Evolutionary conservation across 2,888 invertebrate genomes (phyloP).

Genomic region (Digitonthophagus gazella): DNA sequence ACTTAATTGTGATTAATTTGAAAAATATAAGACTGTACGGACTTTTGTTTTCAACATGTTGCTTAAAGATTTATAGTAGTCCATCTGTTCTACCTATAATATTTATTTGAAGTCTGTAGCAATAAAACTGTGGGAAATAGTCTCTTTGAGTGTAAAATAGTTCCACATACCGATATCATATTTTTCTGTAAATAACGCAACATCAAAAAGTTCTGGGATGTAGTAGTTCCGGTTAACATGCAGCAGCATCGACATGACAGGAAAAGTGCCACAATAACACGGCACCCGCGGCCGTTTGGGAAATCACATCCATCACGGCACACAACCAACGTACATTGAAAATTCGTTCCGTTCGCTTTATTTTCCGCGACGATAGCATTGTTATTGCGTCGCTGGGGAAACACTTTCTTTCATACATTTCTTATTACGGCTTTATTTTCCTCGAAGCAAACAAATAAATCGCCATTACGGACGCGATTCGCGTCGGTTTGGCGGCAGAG

Average conservation of each 20-base stretch:
- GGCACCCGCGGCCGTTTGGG: background rate
- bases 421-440: background rate
- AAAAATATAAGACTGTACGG: background rate
- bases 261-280: background rate
- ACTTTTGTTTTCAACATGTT: no score
- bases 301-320: background rate
- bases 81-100: no score
- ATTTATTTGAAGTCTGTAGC: no score
- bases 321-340: background rate
- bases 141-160: no score
- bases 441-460: background rate
- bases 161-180: no score
- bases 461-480: background rate
- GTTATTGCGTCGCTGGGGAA: background rate
- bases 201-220: background rate
- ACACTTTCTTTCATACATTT: background rate
- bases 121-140: no score
- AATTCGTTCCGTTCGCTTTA: background rate
- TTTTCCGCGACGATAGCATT: background rate
- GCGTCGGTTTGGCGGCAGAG: background rate
- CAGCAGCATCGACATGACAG: background rate
- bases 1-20: constrained; percentile 6
- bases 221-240: background rate
- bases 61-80: no score
- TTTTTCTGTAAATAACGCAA: background rate